phyloP scores from a whole-genome alignment of 2,113 vertebrate genomes.

The Takifugu bimaculatus region DNA sequence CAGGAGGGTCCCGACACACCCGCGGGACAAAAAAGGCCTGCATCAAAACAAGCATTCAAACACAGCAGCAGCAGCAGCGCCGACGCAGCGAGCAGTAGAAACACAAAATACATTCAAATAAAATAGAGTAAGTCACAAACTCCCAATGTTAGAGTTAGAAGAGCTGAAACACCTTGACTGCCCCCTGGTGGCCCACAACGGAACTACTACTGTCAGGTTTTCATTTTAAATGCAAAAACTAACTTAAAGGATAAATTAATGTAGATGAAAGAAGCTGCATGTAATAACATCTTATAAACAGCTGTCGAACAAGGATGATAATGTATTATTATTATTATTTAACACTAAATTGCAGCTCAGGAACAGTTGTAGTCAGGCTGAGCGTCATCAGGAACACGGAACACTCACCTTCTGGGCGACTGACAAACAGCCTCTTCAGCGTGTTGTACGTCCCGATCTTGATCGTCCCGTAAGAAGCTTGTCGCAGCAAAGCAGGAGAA shows the following conservation, averaged over 20 bases:
- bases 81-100: not conserved
- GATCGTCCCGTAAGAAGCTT: slow-evolving; percentile 95
- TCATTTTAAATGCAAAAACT: too few relatives aligned
- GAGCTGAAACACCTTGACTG: not conserved
- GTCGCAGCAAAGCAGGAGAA: slow-evolving; percentile 87
- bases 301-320: not conserved
- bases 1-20: slow-evolving; percentile 29
- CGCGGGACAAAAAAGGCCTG: slow-evolving; percentile 44
- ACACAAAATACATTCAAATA: not conserved
- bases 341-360: too few relatives aligned
- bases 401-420: slow-evolving; percentile 84
- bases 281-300: not conserved
- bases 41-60: slow-evolving; percentile 41
- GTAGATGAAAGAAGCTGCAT: not conserved
- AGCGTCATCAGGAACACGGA: not conserved
- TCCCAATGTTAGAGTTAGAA: too few relatives aligned
- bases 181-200: not conserved
- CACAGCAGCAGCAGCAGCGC: slow-evolving; percentile 19
- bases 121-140: not conserved
- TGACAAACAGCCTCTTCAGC: slow-evolving; percentile 90
- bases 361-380: too few relatives aligned
- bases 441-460: slow-evolving; percentile 98
- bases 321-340: too few relatives aligned
- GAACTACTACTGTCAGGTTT: too few relatives aligned
- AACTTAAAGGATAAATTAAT: not conserved